These are phyloP conservation scores for Agrotis ipsilon DNA, from an alignment of 2,888 invertebrate species.

Conservation along the genomic window DNA sequence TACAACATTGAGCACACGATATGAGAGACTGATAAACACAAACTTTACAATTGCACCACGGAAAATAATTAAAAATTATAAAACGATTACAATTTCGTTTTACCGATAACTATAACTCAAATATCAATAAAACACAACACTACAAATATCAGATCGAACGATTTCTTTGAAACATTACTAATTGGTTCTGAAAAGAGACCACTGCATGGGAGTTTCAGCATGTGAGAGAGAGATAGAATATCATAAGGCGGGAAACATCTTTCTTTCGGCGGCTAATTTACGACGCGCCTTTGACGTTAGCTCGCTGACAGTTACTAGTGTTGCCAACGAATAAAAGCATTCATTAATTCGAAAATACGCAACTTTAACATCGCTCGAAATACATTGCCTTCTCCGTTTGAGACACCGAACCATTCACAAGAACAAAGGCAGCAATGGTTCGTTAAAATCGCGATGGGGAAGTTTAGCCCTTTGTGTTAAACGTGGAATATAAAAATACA, in stretches of 20 bases:
- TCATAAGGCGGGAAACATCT: slow-evolving; percentile 85
- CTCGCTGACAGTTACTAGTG: slow-evolving; percentile 81
- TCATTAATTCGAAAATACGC: slow-evolving; percentile 82
- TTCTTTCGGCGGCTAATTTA: slow-evolving; percentile 84
- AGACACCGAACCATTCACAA: slow-evolving; percentile 61
- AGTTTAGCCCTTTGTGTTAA: slow-evolving; percentile 62
- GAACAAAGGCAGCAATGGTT: slow-evolving; percentile 87
- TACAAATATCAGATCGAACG: slow-evolving; percentile 67
- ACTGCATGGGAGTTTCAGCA: slow-evolving; percentile 52
- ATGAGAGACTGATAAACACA: slow-evolving; percentile 2
- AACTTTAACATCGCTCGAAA: slow-evolving; percentile 75
- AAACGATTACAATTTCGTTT: slow-evolving; percentile 30
- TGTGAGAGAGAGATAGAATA: slow-evolving; percentile 71
- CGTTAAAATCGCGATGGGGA: slow-evolving; percentile 77
- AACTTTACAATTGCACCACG: slow-evolving; percentile 10
- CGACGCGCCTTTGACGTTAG: slow-evolving; percentile 74
- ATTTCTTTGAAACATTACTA: slow-evolving; percentile 81
- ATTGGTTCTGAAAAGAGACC: slow-evolving; percentile 79
- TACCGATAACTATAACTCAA: slow-evolving; percentile 33
- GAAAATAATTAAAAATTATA: slow-evolving; percentile 37
- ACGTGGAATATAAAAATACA: slow-evolving; percentile 72
- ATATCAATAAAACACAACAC: slow-evolving; percentile 58
- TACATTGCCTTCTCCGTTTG: slow-evolving; percentile 78
- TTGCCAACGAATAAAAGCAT: slow-evolving; percentile 82
- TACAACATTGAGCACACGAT: too few species aligned